These are phyloP conservation scores for Clarias gariepinus DNA, from an alignment of 2,113 vertebrate species.

Conservation along the genomic window DNA sequence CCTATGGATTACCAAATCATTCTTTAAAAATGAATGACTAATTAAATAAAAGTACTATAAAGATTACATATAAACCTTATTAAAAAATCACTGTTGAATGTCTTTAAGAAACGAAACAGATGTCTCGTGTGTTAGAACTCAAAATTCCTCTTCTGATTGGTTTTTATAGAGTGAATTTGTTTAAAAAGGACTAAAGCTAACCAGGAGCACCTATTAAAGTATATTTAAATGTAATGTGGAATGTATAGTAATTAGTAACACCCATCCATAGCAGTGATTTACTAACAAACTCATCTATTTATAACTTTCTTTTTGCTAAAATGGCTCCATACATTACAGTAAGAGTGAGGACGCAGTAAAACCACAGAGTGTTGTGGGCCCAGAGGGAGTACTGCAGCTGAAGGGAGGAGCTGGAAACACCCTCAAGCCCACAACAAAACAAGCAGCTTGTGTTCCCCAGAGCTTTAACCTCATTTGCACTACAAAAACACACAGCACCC, in stretches of 20 bases:
- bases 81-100: not conserved
- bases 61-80: too few relatives aligned
- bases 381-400: conserved; percentile 24
- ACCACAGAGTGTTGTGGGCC: not conserved
- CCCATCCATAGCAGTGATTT: not conserved
- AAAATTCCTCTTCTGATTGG: not conserved
- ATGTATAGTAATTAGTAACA: not conserved
- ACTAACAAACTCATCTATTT: not conserved
- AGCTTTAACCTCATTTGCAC: conserved; percentile 11
- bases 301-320: not conserved
- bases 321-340: not conserved
- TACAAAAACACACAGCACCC: conserved; percentile 22
- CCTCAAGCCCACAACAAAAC: conserved; percentile 29
- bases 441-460: conserved; percentile 27
- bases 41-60: too few relatives aligned
- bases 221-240: not conserved
- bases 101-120: not conserved
- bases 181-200: not conserved
- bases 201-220: not conserved
- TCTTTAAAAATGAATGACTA: not conserved
- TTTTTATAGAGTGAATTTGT: not conserved
- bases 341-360: conserved; percentile 1
- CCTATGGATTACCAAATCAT: not conserved
- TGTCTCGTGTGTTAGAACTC: not conserved
- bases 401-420: conserved; percentile 14